phyloP scores from a whole-genome alignment of 2,888 invertebrate genomes.

The Pollenia angustigena region DNA sequence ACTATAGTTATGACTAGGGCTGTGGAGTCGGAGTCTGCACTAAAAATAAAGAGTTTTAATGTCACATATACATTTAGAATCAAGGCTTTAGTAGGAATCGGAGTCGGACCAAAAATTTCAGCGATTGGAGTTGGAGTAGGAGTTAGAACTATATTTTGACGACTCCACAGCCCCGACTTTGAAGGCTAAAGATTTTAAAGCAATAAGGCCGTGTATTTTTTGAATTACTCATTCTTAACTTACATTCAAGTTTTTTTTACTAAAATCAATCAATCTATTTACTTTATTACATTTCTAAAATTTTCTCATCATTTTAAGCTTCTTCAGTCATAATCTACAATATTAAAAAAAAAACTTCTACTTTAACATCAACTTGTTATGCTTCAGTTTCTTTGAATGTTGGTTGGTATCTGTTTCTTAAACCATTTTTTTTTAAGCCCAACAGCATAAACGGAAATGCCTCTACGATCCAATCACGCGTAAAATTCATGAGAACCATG shows the following conservation, averaged over 20 bases:
- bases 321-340: not conserved
- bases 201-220: no score
- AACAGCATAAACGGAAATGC: conserved; percentile 70
- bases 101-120: no score
- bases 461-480: conserved; percentile 65
- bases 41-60: no score
- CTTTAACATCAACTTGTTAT: conserved; percentile 39
- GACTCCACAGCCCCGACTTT: no score
- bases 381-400: conserved; percentile 52
- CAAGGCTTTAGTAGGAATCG: no score
- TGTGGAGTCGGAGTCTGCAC: no score
- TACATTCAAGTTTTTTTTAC: not conserved
- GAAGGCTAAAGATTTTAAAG: no score
- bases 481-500: conserved; percentile 65
- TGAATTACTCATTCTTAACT: conserved; percentile 7
- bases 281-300: not conserved
- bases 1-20: no score
- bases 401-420: conserved; percentile 4
- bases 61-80: no score
- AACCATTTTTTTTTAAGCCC: conserved; percentile 26
- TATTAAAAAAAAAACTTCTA: not conserved
- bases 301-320: conserved; percentile 47
- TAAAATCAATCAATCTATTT: not conserved
- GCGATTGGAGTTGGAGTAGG: no score
- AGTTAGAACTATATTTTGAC: no score